Percentiles rank a stretch among this genome's conserved stretches.
These are phyloP conservation scores for Cyrtorhinus lividipennis DNA, from an alignment of 1,140 invertebrate genomes.

Conservation along the genomic window DNA sequence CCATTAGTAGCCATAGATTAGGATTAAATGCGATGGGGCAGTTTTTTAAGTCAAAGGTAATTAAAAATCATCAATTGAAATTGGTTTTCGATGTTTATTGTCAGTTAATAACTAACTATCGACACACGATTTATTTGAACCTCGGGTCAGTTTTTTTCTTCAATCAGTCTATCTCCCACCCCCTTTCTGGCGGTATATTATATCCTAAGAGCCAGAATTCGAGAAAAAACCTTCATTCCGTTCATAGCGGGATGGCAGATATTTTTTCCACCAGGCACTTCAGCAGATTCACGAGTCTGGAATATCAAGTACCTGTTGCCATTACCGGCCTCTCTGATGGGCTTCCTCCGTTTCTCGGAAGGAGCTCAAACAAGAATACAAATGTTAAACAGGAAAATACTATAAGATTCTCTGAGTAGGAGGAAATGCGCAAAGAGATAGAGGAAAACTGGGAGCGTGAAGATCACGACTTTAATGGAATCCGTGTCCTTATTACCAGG, in stretches of 20 bases:
- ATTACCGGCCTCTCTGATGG: neutral
- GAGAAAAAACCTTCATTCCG: too few relatives aligned
- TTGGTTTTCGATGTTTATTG: too few relatives aligned
- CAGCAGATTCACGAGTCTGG: neutral
- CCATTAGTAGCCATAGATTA: too few relatives aligned
- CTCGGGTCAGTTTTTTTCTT: too few relatives aligned
- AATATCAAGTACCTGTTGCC: neutral
- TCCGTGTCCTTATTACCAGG: neutral
- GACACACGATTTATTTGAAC: too few relatives aligned
- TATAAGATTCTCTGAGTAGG: neutral
- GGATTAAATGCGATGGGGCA: too few relatives aligned
- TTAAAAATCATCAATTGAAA: too few relatives aligned
- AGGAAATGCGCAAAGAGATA: neutral
- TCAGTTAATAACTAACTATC: too few relatives aligned
- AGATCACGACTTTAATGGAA: neutral
- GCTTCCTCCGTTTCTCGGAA: neutral
- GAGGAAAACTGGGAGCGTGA: neutral
- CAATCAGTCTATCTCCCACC: too few relatives aligned
- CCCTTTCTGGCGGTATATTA: too few relatives aligned
- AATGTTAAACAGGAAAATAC: neutral
- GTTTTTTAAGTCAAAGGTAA: too few relatives aligned
- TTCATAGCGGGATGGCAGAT: neutral
- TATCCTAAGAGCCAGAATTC: too few relatives aligned
- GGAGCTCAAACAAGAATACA: neutral
- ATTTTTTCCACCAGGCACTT: neutral